Evolutionary conservation across 2,888 invertebrate genomes (phyloP), one percentile per base, ranked within the genome.

Genomic region (Acronicta leporina): DNA sequence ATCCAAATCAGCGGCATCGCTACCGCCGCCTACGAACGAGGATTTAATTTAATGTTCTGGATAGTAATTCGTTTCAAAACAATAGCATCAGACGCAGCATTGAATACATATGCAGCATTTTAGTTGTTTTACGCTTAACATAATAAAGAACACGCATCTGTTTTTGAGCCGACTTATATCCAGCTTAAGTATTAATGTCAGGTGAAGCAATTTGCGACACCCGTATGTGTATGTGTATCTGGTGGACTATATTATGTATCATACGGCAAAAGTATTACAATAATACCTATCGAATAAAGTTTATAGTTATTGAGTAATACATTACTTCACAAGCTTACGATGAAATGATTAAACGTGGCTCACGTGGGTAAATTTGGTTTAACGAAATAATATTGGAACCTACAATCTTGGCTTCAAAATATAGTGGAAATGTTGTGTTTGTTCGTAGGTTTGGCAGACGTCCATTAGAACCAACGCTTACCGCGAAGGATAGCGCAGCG

Each of bases 11-110:
- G 88, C 83, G 71, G 66, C 78, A 80, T 78, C 83, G 82, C 85
- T 85, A 82, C 80, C 75, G 76, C 81, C 74, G 92, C 90, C 77
- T 92, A 92, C 92, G 83, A 91, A 92, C 90, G 88, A 88, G 83
- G 75, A 79, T 87, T 87, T 90, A 88, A 87, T 89, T 82, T 82
- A 78, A 85, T 84, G 84, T 85, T 84, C 81, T 81, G 80, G 77
- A 83, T 83, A 80, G 79, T 86, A 87, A 92, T 86, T 79, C 80
- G 80, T 85, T 86, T 82, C 65, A 82, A 85, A 86, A 87, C 87
- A 87, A 87, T 87, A 79, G 80, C 80, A 63, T 75, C 65, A 73
- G 62, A 69, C 55, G 58, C 73, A 58, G 72, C 71, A 70, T 67
- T 71, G 70, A 77, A 79, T 79, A 82, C 69, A 74, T 73, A 68